Percentiles rank a stretch among this genome's conserved stretches.
Evolutionary conservation across 2,797 vertebrate genomes (phyloP).

Genomic region (Calcarius lapponicus): DNA sequence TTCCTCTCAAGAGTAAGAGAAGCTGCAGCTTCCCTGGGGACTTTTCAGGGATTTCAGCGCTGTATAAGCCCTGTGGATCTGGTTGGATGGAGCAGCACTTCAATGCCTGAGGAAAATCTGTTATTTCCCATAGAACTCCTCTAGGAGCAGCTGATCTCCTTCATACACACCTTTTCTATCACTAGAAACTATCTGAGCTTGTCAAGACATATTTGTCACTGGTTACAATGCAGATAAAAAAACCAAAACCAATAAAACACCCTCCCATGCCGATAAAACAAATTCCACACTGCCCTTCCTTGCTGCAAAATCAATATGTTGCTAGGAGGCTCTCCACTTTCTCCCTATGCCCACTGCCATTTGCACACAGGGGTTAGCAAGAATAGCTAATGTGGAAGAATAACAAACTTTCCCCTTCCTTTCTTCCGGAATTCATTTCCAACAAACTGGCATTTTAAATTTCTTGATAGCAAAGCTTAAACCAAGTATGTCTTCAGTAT

Average conservation of each 20-base stretch:
- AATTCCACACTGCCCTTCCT: background rate
- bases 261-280: background rate
- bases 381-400: background rate
- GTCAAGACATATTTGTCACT: background rate
- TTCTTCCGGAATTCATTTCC: constrained; percentile 10
- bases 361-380: background rate
- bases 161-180: background rate
- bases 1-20: background rate
- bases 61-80: background rate
- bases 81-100: background rate
- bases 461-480: background rate
- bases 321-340: background rate
- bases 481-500: background rate
- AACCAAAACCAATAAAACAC: background rate
- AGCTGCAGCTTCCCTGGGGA: background rate
- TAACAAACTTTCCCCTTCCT: background rate
- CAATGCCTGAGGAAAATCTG: background rate
- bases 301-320: background rate
- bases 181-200: background rate
- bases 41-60: background rate
- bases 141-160: background rate
- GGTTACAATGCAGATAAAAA: background rate
- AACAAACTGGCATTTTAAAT: background rate
- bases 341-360: background rate
- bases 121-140: background rate